Conservation (phyloP, 2,888 invertebrate species). For the Punctoribates punctum region DNA sequence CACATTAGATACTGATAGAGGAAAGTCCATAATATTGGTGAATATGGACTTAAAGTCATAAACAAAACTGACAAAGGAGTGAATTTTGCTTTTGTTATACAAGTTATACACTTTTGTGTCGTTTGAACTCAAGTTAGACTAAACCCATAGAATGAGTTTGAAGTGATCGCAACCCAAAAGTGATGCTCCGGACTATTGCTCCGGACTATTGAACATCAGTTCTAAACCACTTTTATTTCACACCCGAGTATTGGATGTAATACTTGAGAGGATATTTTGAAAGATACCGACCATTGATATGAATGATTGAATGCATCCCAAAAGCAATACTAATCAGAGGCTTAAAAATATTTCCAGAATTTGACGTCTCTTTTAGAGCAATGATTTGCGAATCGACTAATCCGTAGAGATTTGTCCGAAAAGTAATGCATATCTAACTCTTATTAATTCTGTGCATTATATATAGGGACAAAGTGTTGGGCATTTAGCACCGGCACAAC, state of each 20-base stretch:
- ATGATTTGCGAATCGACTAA: neutral
- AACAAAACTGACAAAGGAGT: neutral
- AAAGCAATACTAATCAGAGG: constrained; percentile 9
- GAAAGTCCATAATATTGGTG: neutral
- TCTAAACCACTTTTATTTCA: constrained; percentile 32
- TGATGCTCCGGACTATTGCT: neutral
- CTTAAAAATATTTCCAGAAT: constrained; percentile 3
- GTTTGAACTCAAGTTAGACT: neutral
- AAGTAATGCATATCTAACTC: constrained; percentile 25
- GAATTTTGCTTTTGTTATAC: neutral
- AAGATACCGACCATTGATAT: constrained; percentile 28
- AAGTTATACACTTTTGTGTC: neutral
- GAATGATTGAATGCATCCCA: constrained; percentile 10
- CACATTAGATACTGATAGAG: neutral
- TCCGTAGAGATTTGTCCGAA: constrained; percentile 15
- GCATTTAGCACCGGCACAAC: neutral
- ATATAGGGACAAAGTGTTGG: neutral
- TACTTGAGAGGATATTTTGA: neutral
- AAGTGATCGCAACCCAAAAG: neutral
- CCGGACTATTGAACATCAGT: neutral
- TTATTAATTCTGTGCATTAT: neutral
- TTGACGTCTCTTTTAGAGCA: constrained; percentile 35
- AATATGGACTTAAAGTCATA: constrained; percentile 2
- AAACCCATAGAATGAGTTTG: neutral
- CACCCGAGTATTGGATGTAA: constrained; percentile 23